Percentiles rank a stretch among this genome's conserved stretches.
These are phyloP conservation scores for Hemibagrus wyckioides DNA, from an alignment of 2,113 vertebrate species.

Conservation along the genomic window DNA sequence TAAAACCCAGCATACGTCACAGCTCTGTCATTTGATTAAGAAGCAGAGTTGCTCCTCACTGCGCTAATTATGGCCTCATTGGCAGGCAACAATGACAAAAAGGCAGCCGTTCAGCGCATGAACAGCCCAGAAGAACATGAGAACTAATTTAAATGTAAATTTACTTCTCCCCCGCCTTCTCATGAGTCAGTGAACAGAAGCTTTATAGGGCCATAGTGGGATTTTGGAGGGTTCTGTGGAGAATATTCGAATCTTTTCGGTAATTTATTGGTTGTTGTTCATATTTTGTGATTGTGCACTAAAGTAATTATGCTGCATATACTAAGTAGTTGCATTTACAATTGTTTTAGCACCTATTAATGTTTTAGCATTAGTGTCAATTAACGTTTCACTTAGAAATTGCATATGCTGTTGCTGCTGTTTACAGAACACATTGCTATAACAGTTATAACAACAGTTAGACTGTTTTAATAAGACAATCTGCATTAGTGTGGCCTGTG, in stretches of 20 bases:
- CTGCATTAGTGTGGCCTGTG: neutral
- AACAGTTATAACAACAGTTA: neutral
- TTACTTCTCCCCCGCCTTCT: slow-evolving; percentile 2
- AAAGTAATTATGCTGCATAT: neutral
- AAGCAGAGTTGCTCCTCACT: slow-evolving; percentile 35
- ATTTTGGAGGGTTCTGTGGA: neutral
- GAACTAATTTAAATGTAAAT: slow-evolving; percentile 46
- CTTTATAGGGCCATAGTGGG: slow-evolving; percentile 21
- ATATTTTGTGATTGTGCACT: neutral
- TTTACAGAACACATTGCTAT: neutral
- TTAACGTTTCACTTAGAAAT: neutral
- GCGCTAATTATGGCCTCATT: slow-evolving; percentile 38
- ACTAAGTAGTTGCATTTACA: neutral
- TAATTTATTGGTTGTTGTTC: neutral
- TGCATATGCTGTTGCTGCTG: neutral
- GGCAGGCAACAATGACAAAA: slow-evolving; percentile 48
- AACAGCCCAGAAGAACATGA: slow-evolving; percentile 39
- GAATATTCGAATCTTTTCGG: neutral
- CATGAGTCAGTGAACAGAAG: slow-evolving; percentile 6
- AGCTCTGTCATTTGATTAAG: slow-evolving; percentile 42
- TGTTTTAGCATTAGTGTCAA: neutral
- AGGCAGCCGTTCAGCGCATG: slow-evolving; percentile 25
- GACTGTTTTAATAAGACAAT: neutral
- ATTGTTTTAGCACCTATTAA: neutral
- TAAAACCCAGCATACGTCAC: slow-evolving; percentile 38